Conservation (phyloP, 1,140 invertebrate species). For the Eupristina koningsbergeri region DNA sequence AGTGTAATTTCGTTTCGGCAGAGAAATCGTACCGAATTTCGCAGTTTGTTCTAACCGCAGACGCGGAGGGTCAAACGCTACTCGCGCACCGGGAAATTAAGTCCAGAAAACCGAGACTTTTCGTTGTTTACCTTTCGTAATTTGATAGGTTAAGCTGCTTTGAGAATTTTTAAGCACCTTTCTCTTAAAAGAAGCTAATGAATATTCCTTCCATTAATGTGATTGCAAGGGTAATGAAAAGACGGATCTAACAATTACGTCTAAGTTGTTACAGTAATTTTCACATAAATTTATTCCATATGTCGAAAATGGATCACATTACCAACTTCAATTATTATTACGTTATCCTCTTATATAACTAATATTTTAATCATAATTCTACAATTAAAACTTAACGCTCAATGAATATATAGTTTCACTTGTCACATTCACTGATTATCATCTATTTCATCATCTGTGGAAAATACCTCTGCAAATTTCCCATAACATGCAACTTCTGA, state of each 20-base stretch:
- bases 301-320: no score
- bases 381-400: not conserved
- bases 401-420: not conserved
- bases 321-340: no score
- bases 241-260: not conserved
- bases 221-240: not conserved
- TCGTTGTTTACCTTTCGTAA: not conserved
- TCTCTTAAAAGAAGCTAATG: not conserved
- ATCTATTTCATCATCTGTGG: not conserved
- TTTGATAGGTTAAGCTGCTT: not conserved
- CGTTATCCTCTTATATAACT: no score
- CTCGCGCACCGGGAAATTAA: conserved; percentile 18
- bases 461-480: not conserved
- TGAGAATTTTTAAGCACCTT: not conserved
- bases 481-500: no score
- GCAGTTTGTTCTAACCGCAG: conserved; percentile 40
- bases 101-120: not conserved
- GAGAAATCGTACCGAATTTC: conserved; percentile 28
- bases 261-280: no score
- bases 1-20: conserved; percentile 27
- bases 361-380: not conserved
- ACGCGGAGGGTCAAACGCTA: not conserved
- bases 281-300: no score
- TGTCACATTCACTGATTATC: not conserved
- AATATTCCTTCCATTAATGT: not conserved